Evolutionary conservation across 2,797 vertebrate genomes (phyloP).

Genomic region (Sebastes vulpes): DNA sequence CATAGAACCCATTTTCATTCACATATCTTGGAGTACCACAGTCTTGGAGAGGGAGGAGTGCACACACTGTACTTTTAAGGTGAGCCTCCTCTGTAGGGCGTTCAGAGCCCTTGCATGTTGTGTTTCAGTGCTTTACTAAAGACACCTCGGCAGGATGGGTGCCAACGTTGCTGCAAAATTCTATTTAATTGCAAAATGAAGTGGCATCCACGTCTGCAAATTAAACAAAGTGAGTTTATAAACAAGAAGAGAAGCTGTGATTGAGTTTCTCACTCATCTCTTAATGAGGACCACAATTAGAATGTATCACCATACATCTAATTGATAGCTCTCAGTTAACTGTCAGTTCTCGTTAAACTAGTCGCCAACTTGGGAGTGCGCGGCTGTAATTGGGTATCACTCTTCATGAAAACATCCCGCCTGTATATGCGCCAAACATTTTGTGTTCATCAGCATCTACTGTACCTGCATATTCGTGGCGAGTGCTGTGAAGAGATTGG

Average conservation of each 20-base stretch:
- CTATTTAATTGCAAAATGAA: conserved; percentile 15
- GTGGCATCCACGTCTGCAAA: background rate
- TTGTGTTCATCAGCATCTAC: conserved; percentile 7
- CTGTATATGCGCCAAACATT: background rate
- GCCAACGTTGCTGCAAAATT: background rate
- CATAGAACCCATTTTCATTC: too few relatives aligned
- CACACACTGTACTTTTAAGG: background rate
- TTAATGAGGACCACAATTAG: conserved; percentile 38
- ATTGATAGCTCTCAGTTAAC: conserved; percentile 56
- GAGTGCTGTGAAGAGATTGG: background rate
- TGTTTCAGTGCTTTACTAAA: background rate
- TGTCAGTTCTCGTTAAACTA: conserved; percentile 40
- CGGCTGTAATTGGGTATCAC: conserved; percentile 49
- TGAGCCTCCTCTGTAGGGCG: background rate
- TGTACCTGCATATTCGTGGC: background rate
- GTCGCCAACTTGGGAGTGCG: background rate
- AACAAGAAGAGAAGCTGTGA: conserved; percentile 2
- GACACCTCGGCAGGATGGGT: background rate
- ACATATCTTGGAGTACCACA: too few relatives aligned
- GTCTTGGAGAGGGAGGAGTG: too few relatives aligned
- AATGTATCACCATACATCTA: conserved; percentile 8
- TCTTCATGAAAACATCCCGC: conserved; percentile 25
- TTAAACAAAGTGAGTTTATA: background rate
- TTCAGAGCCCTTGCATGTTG: background rate
- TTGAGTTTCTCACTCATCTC: conserved; percentile 20